Evolutionary conservation across 2,888 invertebrate species (phyloP).

Genomic region (Dusona sp.): DNA sequence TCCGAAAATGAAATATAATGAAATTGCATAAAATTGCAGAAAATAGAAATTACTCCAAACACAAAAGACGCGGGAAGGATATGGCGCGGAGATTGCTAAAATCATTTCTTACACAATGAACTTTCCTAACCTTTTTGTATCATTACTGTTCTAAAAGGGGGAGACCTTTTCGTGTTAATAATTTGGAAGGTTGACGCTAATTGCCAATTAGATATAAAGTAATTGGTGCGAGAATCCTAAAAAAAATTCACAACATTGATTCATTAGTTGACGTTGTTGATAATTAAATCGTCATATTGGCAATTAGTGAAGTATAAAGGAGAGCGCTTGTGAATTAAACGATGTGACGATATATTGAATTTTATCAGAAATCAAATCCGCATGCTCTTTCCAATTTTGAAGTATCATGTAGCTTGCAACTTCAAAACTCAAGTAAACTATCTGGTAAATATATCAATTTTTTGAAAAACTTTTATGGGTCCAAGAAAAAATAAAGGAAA

Average conservation of each 20-base stretch:
- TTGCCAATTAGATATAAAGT: slow-evolving; percentile 47
- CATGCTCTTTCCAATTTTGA: background rate
- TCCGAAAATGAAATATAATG: background rate
- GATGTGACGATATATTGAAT: background rate
- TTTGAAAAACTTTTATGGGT: background rate
- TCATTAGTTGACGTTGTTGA: background rate
- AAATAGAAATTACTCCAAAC: background rate
- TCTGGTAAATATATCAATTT: background rate
- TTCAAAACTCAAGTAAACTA: background rate
- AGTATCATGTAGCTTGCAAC: background rate
- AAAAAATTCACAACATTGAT: background rate
- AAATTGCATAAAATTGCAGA: background rate
- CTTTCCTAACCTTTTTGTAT: background rate
- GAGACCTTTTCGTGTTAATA: background rate
- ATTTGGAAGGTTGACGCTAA: slow-evolving; percentile 10
- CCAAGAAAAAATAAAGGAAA: background rate
- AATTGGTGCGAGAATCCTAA: slow-evolving; percentile 18
- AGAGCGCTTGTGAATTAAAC: background rate
- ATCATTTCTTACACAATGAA: background rate
- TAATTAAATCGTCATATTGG: background rate
- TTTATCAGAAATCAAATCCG: background rate
- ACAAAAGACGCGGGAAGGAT: background rate
- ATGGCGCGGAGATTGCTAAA: background rate
- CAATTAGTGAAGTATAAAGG: background rate
- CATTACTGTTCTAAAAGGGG: too few species aligned